Conservation (phyloP, 2,113 vertebrate species). For the Hippocampus guttulatus region DNA sequence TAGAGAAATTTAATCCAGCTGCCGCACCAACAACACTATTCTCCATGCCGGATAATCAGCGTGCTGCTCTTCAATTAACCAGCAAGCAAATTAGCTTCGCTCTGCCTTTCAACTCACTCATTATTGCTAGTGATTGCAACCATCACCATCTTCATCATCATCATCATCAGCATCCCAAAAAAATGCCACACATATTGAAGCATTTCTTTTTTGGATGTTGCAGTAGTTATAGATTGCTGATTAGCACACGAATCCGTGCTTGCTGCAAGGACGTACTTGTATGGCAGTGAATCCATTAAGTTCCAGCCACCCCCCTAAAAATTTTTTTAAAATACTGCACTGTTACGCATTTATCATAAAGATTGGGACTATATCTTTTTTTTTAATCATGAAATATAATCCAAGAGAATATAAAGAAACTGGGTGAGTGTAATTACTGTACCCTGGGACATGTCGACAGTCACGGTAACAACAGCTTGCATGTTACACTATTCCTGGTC, state of each 20-base stretch:
- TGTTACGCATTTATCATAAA: too few species aligned
- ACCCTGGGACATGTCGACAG: neutral
- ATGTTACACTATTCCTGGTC: too few species aligned
- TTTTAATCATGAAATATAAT: neutral
- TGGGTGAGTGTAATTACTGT: too few species aligned
- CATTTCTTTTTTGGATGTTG: constrained; percentile 26
- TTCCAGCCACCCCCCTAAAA: too few species aligned
- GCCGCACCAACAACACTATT: constrained; percentile 29
- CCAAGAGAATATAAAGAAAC: neutral
- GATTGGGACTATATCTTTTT: too few species aligned
- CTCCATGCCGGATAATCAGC: constrained; percentile 24
- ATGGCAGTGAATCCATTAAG: too few species aligned
- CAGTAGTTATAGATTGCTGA: constrained; percentile 34
- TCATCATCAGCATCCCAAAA: neutral
- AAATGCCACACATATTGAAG: constrained; percentile 9
- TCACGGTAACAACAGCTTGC: neutral
- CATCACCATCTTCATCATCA: constrained; percentile 3
- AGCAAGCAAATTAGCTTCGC: constrained; percentile 42
- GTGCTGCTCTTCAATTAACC: constrained; percentile 30
- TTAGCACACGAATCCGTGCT: constrained; percentile 33
- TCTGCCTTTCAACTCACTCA: constrained; percentile 30
- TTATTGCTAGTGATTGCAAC: constrained; percentile 33
- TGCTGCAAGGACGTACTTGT: neutral
- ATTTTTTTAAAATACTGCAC: too few species aligned
- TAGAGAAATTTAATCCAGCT: constrained; percentile 26